Evolutionary conservation across 2,797 vertebrate genomes (phyloP).

Genomic region (Phataginus tricuspis): DNA sequence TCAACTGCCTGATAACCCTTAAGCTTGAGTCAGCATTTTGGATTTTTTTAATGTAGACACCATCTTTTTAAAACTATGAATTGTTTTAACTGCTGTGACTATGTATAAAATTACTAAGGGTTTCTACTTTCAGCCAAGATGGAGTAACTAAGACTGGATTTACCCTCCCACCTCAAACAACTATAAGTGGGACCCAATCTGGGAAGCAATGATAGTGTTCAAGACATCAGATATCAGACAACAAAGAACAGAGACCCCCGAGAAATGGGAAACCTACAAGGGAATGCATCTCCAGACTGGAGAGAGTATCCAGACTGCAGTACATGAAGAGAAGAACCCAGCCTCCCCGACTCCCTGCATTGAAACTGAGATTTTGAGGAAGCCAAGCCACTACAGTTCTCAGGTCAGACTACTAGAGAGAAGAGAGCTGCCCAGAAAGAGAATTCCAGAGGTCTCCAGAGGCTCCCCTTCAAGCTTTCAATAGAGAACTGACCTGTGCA

Average conservation of each 20-base stretch:
- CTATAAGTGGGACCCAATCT: neutral
- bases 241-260: neutral
- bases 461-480: neutral
- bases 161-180: neutral
- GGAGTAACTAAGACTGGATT: neutral
- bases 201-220: neutral
- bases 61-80: neutral
- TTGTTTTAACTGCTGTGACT: slow-evolving; percentile 8
- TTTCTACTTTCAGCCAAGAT: neutral
- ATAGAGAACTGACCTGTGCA: neutral
- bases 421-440: neutral
- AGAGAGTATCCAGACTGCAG: neutral
- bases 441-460: neutral
- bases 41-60: neutral
- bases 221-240: neutral
- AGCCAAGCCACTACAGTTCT: neutral
- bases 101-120: neutral
- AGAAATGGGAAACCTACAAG: neutral
- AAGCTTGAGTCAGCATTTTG: neutral
- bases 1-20: neutral
- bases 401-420: neutral
- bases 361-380: neutral
- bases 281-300: neutral
- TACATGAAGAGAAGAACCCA: neutral
- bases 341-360: neutral